Evolutionary conservation across 2,113 vertebrate species (phyloP).

Genomic region (Triplophysa dalaica): DNA sequence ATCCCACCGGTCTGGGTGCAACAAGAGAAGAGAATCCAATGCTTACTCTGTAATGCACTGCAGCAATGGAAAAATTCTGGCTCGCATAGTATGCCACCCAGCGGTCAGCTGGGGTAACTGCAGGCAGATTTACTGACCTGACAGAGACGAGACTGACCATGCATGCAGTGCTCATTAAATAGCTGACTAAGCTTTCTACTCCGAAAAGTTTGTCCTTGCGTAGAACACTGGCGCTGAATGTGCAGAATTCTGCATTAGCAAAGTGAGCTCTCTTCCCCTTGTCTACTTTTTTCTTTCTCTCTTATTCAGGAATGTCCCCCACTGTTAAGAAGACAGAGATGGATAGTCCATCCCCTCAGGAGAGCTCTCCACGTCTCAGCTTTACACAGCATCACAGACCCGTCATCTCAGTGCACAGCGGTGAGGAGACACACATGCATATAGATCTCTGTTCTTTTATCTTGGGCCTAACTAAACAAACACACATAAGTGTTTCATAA

Average conservation of each 20-base stretch:
- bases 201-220: slow-evolving; percentile 34
- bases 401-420: slow-evolving; percentile 96
- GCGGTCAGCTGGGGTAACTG: slow-evolving; percentile 33
- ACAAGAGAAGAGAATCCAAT: neutral
- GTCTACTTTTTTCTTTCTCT: slow-evolving; percentile 9
- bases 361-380: slow-evolving; percentile 89
- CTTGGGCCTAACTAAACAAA: neutral
- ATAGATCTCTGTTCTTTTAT: too few species aligned
- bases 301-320: slow-evolving; percentile 85
- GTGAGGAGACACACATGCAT: slow-evolving; percentile 71
- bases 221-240: slow-evolving; percentile 34
- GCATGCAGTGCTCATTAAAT: slow-evolving; percentile 9
- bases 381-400: slow-evolving; percentile 98
- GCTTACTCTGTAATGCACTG: slow-evolving; percentile 45
- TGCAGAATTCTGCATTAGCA: neutral
- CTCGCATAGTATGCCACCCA: slow-evolving; percentile 32
- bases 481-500: neutral
- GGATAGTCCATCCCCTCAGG: slow-evolving; percentile 94
- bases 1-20: slow-evolving; percentile 17
- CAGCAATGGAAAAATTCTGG: slow-evolving; percentile 6
- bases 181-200: slow-evolving; percentile 35
- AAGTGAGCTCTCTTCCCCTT: slow-evolving; percentile 5
- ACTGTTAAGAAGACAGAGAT: slow-evolving; percentile 95
- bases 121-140: slow-evolving; percentile 20
- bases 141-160: slow-evolving; percentile 19